A percentile compares a stretch with the other conserved stretches of the same genome.
phyloP scores from a whole-genome alignment of 2,797 vertebrate genomes.

The Leucoraja ocellata region DNA sequence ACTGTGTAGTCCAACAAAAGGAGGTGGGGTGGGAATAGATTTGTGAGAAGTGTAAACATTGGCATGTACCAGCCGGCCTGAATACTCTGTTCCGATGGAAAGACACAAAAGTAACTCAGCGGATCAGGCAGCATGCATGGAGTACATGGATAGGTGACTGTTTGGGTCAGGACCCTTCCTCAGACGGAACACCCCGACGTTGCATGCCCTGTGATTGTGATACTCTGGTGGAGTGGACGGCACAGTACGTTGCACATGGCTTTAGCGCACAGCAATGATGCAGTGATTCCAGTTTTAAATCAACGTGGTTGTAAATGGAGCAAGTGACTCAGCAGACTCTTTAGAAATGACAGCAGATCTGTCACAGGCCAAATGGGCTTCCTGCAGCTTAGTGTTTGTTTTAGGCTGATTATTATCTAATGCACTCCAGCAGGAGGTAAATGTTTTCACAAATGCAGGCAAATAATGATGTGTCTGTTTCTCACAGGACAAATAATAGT shows the following conservation, averaged over 20 bases:
- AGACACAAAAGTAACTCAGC: no score
- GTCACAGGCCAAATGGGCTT: conserved; percentile 40
- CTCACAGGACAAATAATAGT: conserved; percentile 29
- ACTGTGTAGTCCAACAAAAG: no score
- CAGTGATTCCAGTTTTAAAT: background rate
- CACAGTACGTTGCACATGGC: background rate
- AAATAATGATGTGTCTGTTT: conserved; percentile 35
- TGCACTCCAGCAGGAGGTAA: conserved; percentile 72
- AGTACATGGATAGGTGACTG: no score
- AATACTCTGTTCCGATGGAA: background rate
- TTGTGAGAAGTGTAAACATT: background rate
- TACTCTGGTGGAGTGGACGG: no score
- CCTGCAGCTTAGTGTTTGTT: conserved; percentile 65
- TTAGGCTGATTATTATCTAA: conserved; percentile 74
- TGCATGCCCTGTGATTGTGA: background rate
- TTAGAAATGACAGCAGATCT: conserved; percentile 34
- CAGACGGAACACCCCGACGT: background rate
- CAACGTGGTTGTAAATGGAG: conserved; percentile 24
- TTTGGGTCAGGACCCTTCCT: no score
- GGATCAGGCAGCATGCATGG: no score
- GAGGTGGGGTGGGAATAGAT: background rate
- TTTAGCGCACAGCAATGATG: background rate
- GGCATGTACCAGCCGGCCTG: background rate
- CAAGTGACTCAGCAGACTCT: background rate
- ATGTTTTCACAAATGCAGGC: conserved; percentile 52